These are phyloP conservation scores for Cepaea nemoralis DNA, from an alignment of 1,140 invertebrate genomes.

Conservation along the genomic window DNA sequence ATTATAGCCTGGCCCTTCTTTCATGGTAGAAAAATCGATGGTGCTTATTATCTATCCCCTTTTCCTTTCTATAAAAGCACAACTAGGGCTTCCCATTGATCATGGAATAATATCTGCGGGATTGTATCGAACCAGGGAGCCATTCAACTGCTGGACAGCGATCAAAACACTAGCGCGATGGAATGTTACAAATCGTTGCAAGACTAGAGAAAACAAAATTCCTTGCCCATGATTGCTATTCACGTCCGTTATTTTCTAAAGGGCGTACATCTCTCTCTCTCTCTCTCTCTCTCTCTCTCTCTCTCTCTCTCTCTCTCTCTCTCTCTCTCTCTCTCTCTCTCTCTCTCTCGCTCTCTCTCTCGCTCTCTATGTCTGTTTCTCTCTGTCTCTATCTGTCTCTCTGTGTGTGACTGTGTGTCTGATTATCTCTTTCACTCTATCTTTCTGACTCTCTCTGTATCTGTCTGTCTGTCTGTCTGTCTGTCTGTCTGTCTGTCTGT, in stretches of 20 bases:
- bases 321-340: too few species aligned
- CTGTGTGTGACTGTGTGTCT: too few species aligned
- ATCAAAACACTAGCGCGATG: neutral
- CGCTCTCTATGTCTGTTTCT: neutral
- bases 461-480: too few species aligned
- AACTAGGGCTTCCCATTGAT: slow-evolving; percentile 1
- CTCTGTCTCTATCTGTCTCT: too few species aligned
- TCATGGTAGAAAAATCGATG: neutral
- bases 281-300: too few species aligned
- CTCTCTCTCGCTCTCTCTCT: neutral
- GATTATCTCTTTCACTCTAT: too few species aligned
- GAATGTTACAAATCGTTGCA: neutral
- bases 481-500: too few species aligned
- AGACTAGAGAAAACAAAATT: neutral
- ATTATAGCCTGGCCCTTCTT: neutral
- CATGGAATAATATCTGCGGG: neutral
- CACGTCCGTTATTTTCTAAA: too few species aligned
- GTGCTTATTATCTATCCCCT: neutral
- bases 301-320: too few species aligned
- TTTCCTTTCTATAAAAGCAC: neutral
- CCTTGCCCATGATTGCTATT: too few species aligned
- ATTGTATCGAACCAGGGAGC: neutral
- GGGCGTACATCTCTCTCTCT: too few species aligned
- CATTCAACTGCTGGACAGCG: neutral
- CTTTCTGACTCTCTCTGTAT: too few species aligned